phyloP scores from a whole-genome alignment of 2,113 vertebrate species.

The Hiodon tergisus region DNA sequence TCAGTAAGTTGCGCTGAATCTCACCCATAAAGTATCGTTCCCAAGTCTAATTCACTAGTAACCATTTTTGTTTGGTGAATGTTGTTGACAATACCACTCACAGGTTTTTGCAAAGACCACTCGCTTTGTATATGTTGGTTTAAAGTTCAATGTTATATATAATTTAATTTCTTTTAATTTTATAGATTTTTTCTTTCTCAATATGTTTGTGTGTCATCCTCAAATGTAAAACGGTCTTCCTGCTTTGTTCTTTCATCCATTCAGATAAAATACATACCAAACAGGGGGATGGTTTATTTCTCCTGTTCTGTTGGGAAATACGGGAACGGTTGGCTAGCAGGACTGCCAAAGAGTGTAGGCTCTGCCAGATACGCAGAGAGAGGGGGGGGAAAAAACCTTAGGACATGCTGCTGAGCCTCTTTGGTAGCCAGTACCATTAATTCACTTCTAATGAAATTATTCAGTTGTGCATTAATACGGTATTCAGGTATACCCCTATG shows the following conservation, averaged over 20 bases:
- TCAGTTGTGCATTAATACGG: not conserved
- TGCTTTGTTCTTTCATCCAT: not conserved
- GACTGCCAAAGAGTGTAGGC: not conserved
- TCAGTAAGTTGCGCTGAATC: too few relatives aligned
- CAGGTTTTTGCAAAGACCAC: too few relatives aligned
- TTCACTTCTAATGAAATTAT: not conserved
- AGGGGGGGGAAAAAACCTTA: not conserved
- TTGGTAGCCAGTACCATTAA: constrained; percentile 6
- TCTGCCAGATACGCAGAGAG: not conserved
- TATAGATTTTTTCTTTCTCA: not conserved
- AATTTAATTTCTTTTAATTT: not conserved
- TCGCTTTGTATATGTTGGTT: too few relatives aligned
- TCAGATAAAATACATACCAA: not conserved
- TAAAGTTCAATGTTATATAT: too few relatives aligned
- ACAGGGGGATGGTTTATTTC: not conserved
- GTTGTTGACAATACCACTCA: too few relatives aligned
- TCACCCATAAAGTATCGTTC: too few relatives aligned
- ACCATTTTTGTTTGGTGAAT: too few relatives aligned
- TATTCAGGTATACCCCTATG: not conserved
- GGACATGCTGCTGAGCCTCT: not conserved
- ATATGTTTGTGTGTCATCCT: not conserved
- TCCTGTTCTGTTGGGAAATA: not conserved
- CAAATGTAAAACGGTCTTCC: not conserved
- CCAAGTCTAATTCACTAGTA: too few relatives aligned
- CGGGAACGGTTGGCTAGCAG: not conserved